These are phyloP conservation scores for Neoascia interrupta DNA, from an alignment of 2,888 invertebrate genomes.

Conservation along the genomic window DNA sequence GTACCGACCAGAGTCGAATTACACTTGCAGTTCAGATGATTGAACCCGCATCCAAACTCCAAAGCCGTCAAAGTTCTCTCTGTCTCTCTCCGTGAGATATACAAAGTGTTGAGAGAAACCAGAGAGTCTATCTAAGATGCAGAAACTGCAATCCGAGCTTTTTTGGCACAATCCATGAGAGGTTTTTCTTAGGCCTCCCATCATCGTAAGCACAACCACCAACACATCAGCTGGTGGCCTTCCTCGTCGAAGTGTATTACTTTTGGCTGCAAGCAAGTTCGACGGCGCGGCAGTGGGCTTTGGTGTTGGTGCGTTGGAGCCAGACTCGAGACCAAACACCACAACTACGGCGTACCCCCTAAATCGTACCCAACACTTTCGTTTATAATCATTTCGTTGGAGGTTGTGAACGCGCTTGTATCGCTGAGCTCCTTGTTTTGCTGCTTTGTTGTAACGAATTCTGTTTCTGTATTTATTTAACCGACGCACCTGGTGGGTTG, in stretches of 20 bases:
- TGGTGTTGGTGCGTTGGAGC: constrained; percentile 49
- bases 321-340: constrained; percentile 35
- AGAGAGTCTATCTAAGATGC: constrained; percentile 30
- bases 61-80: constrained; percentile 15
- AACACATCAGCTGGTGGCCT: too few relatives aligned
- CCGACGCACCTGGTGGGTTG: constrained; percentile 31
- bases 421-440: constrained; percentile 72
- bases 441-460: constrained; percentile 33
- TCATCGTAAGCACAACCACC: constrained; percentile 15
- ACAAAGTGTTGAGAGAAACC: background rate
- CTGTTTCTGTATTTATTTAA: constrained; percentile 29
- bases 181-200: constrained; percentile 31
- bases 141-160: constrained; percentile 58
- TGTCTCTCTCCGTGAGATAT: constrained; percentile 11
- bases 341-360: constrained; percentile 53
- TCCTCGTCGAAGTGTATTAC: constrained; percentile 71
- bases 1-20: too few relatives aligned
- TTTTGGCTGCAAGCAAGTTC: constrained; percentile 65
- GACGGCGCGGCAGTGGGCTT: constrained; percentile 33
- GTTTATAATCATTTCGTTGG: constrained; percentile 80
- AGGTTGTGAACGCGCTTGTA: constrained; percentile 80
- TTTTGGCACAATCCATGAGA: constrained; percentile 44
- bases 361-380: constrained; percentile 73
- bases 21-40: constrained; percentile 45
- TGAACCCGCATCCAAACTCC: constrained; percentile 55